Base-by-base conservation (phyloP, 1,140 invertebrate genomes). In the Teleogryllus occipitalis region DNA sequence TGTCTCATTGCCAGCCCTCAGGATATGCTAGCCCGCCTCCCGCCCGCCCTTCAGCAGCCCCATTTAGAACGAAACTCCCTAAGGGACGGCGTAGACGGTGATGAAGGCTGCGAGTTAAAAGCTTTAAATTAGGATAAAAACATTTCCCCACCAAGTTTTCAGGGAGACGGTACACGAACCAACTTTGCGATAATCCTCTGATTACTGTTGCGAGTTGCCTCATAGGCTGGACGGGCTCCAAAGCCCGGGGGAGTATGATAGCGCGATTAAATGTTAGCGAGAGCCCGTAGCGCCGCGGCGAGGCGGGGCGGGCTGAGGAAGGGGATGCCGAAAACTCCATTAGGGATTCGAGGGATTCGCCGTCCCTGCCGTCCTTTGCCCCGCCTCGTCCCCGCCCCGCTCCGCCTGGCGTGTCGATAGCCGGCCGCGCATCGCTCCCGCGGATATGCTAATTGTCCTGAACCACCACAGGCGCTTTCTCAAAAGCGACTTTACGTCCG, bases 51-150 rank as follows among this genome's bases (percentile, higher is more conserved):
- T 22, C n/a, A 15, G 76, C 47, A 12, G 49, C 47, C 7, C n/a
- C 18, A 12, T 22, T 12, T 78, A 21, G 22, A 78, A 47, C 5
- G 78, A 65, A 65, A 27, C 72, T 72, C 48, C 21, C 54, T 8
- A 10, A 73, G 39, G 18, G 15, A 39, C 21, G n/a, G 65, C 8
- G 6, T 8, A 27, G 18, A 77, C 8, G 47, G 78, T 27, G 73
- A 47, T 79, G 78, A 77, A 80, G 80, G 75, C 74, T 78, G 54
- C 15, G 79, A 81, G 80, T 81, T 81, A 81, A 81, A 79, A 81
- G 80, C 80, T 79, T 81, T 81, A 81, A 78, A 79, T 81, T 81
- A 79, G 77, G 47, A 78, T 78, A 81, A 79, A 81, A 81, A 65
- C 54, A 65, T 65, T 65, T 39, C 27, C 54, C 18, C 54, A 7